phyloP scores from a whole-genome alignment of 2,797 vertebrate species.

The Coranthus polyacanthus region DNA sequence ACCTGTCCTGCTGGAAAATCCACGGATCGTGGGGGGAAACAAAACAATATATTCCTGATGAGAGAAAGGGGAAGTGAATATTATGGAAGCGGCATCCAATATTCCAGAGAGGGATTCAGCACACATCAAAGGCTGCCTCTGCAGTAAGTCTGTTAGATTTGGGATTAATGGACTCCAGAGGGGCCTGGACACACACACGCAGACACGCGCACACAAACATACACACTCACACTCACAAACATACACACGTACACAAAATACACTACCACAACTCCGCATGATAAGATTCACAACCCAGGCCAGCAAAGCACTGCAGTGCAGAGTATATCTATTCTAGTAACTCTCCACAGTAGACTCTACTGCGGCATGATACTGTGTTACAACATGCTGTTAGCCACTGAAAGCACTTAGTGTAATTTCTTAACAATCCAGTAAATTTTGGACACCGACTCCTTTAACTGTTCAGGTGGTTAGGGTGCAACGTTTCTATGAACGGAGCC shows the following conservation, averaged over 20 bases:
- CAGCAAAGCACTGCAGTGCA: constrained; percentile 75
- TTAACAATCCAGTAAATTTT: constrained; percentile 42
- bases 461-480: constrained; percentile 16
- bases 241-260: constrained; percentile 57
- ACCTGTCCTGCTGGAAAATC: constrained; percentile 72
- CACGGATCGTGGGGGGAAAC: constrained; percentile 15
- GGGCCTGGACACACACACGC: constrained; percentile 74
- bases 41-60: constrained; percentile 64
- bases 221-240: constrained; percentile 9
- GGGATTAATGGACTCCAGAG: constrained; percentile 85
- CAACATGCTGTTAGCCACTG: constrained; percentile 42
- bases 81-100: constrained; percentile 73
- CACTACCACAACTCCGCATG: constrained; percentile 67
- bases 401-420: constrained; percentile 40
- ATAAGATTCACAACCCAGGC: constrained; percentile 75
- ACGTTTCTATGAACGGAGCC: constrained; percentile 34
- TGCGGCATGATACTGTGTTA: constrained; percentile 53
- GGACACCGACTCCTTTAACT: constrained; percentile 15
- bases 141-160: constrained; percentile 82
- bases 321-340: constrained; percentile 68
- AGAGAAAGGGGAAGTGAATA: constrained; percentile 64
- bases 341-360: constrained; percentile 54
- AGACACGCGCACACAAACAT: constrained; percentile 24
- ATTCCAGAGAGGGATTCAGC: constrained; percentile 79
- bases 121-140: constrained; percentile 82